Evolutionary conservation across 1,140 invertebrate genomes (phyloP).

Genomic region (Hylyphantes graminicola): DNA sequence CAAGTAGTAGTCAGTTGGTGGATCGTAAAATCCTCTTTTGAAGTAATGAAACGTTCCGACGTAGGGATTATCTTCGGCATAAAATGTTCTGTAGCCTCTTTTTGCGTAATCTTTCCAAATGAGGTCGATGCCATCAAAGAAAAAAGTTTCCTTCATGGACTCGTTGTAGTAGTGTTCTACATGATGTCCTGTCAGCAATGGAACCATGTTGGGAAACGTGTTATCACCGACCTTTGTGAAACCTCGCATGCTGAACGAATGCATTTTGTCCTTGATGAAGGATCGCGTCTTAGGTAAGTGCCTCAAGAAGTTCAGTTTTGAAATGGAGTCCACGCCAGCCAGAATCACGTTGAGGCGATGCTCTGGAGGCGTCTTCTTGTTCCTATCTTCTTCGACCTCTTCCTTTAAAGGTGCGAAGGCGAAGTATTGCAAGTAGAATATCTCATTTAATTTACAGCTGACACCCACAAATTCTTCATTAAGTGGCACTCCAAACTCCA

Average conservation of each 20-base stretch:
- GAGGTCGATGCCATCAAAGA: constrained; percentile 41
- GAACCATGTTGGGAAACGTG: constrained; percentile 69
- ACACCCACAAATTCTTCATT: constrained; percentile 32
- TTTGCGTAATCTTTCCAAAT: constrained; percentile 55
- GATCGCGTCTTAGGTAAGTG: constrained; percentile 67
- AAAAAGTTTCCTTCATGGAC: constrained; percentile 16
- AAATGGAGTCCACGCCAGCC: constrained; percentile 73
- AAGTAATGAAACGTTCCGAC: constrained; percentile 86
- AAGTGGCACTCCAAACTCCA: constrained; percentile 32
- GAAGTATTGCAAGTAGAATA: constrained; percentile 27
- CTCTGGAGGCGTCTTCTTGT: background rate
- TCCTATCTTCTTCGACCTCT: constrained; percentile 15
- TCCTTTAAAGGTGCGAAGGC: constrained; percentile 31
- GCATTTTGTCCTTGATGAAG: constrained; percentile 22
- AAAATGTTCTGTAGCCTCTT: constrained; percentile 75
- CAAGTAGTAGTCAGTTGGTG: constrained; percentile 85
- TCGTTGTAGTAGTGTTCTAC: constrained; percentile 58
- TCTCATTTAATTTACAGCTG: background rate
- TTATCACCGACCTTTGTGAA: constrained; percentile 69
- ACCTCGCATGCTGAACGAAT: constrained; percentile 65
- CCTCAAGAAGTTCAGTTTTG: constrained; percentile 72
- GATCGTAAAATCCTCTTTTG: constrained; percentile 80
- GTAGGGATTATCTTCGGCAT: constrained; percentile 80
- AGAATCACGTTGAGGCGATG: constrained; percentile 67
- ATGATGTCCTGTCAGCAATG: constrained; percentile 66